A percentile compares a stretch with the other conserved stretches of the same genome.
Conservation (phyloP, 2,113 vertebrate species). For the Pontoporia blainvillei region DNA sequence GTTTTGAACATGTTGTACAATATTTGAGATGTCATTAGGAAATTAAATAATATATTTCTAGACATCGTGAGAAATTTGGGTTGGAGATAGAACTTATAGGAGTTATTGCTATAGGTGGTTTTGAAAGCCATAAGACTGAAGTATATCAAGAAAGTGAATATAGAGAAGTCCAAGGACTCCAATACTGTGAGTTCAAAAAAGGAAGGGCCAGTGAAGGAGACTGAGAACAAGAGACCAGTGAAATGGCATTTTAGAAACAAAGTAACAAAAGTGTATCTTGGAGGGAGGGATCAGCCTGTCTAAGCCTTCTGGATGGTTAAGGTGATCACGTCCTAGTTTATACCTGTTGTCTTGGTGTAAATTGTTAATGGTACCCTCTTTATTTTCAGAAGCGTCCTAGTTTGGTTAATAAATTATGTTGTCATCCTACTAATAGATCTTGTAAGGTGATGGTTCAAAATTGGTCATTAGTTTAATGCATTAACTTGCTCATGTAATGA, state of each 20-base stretch:
- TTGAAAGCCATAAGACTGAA: not conserved
- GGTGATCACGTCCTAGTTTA: not conserved
- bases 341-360: not conserved
- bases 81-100: not conserved
- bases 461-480: not conserved
- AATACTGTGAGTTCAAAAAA: not conserved
- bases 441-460: not conserved
- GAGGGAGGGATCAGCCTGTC: not conserved
- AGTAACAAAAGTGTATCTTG: not conserved
- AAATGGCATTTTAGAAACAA: not conserved
- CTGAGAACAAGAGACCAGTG: not conserved
- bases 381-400: not conserved
- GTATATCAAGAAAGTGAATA: not conserved
- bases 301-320: not conserved
- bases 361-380: not conserved
- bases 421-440: not conserved
- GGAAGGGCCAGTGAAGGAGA: not conserved
- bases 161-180: not conserved
- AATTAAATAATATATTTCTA: not conserved
- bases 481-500: not conserved
- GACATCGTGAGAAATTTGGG: not conserved
- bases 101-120: not conserved
- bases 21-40: not conserved
- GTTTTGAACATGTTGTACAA: not conserved
- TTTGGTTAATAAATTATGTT: not conserved